These are phyloP conservation scores for Cervus canadensis DNA, from an alignment of 2,113 vertebrate species.

Conservation along the genomic window DNA sequence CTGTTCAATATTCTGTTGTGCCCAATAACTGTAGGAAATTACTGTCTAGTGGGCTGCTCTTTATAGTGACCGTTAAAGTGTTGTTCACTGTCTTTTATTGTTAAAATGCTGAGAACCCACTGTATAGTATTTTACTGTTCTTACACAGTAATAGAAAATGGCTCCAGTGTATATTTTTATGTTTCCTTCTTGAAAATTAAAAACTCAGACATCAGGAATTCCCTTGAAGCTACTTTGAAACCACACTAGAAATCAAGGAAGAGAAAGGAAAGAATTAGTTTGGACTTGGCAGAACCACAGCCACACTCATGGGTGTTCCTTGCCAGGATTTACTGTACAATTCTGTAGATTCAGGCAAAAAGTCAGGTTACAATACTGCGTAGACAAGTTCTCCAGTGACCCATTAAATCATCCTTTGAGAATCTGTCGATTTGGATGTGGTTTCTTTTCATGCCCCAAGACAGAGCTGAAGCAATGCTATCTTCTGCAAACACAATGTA, in stretches of 20 bases:
- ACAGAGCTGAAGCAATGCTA: background rate
- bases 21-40: background rate
- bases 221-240: slow-evolving; percentile 7
- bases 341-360: background rate
- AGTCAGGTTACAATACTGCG: background rate
- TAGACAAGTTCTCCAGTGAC: background rate
- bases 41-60: background rate
- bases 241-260: background rate
- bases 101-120: slow-evolving; percentile 2
- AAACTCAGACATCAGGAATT: background rate
- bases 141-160: background rate
- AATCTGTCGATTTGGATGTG: background rate
- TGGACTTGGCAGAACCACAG: background rate
- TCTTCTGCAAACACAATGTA: background rate
- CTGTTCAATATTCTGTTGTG: background rate
- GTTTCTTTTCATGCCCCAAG: background rate
- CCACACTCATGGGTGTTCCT: background rate
- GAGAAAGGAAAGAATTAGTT: background rate
- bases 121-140: background rate
- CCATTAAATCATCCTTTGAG: background rate
- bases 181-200: background rate
- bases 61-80: background rate
- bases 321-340: background rate
- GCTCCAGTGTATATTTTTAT: background rate
- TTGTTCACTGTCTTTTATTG: background rate